Evolutionary conservation across 2,888 invertebrate species (phyloP).

Genomic region (Yponomeuta plumbellus): DNA sequence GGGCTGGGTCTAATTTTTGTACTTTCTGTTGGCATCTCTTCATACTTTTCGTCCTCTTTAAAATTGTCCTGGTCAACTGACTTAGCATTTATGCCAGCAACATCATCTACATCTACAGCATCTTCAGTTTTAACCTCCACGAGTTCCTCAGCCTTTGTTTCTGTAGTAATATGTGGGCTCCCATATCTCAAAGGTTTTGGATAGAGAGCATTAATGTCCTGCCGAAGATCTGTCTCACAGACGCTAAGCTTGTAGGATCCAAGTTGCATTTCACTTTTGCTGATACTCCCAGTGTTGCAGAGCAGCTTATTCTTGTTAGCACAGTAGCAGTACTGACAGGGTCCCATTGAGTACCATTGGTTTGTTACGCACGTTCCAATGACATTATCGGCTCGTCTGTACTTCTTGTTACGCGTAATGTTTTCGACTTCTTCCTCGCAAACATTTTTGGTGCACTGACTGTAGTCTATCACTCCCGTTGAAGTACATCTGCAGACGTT

Average conservation of each 20-base stretch:
- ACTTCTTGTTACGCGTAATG: not conserved
- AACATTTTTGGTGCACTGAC: constrained; percentile 46
- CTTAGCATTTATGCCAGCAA: not conserved
- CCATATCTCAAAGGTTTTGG: not conserved
- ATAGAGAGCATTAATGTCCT: constrained; percentile 37
- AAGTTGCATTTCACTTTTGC: constrained; percentile 31
- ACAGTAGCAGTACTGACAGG: constrained; percentile 58
- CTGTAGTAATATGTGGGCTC: not conserved
- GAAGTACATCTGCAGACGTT: constrained; percentile 50
- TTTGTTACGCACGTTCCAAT: constrained; percentile 41
- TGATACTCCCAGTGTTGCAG: constrained; percentile 41
- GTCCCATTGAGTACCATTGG: constrained; percentile 52
- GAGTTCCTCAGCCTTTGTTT: not conserved
- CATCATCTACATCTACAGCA: not conserved
- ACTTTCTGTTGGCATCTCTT: not conserved
- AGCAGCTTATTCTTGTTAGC: constrained; percentile 44
- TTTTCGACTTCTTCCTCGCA: constrained; percentile 30
- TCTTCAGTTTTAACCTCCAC: not conserved
- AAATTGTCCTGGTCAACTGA: not conserved
- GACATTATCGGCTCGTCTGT: constrained; percentile 23
- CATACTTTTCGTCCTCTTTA: not conserved
- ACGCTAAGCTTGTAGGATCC: constrained; percentile 41
- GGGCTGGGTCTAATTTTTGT: not conserved
- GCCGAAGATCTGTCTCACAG: constrained; percentile 43
- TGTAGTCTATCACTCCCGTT: constrained; percentile 36